These are phyloP conservation scores for Liodrosophila aerea DNA, from an alignment of 2,888 invertebrate species.

Conservation along the genomic window DNA sequence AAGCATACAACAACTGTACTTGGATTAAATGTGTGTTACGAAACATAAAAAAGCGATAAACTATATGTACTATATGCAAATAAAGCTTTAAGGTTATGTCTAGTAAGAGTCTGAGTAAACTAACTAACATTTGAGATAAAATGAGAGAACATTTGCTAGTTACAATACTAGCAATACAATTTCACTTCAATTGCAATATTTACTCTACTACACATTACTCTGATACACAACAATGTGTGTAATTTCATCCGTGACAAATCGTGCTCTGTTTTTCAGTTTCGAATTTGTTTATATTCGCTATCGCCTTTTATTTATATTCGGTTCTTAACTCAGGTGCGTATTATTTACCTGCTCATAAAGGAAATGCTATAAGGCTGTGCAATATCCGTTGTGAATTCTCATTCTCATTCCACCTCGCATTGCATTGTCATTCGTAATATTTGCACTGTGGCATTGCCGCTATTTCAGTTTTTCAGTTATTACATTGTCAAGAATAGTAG, in stretches of 20 bases:
- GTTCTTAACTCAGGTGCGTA: conserved; percentile 15
- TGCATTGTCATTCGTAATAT: conserved; percentile 34
- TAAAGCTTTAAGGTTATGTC: conserved; percentile 37
- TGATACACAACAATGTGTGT: conserved; percentile 21
- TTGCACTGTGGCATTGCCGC: conserved; percentile 24
- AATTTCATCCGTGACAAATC: conserved; percentile 44
- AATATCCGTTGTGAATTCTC: conserved; percentile 54
- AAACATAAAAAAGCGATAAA: no score
- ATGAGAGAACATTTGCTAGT: no score
- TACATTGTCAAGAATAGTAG: conserved; percentile 38
- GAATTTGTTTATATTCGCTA: neutral
- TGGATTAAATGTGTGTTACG: conserved; percentile 21
- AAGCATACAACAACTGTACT: conserved; percentile 1
- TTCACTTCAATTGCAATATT: no score
- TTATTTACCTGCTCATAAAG: conserved; percentile 38
- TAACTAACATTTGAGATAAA: no score
- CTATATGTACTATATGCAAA: no score
- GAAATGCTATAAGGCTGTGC: conserved; percentile 41
- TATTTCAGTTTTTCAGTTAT: conserved; percentile 24
- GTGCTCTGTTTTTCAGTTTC: conserved; percentile 7
- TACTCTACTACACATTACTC: no score
- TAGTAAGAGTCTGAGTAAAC: no score
- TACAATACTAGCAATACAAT: no score
- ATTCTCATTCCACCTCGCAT: conserved; percentile 5
- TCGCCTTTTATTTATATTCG: conserved; percentile 37